These are phyloP conservation scores for Halcyon chelicuti DNA, from an alignment of 2,797 vertebrate species.

Conservation along the genomic window DNA sequence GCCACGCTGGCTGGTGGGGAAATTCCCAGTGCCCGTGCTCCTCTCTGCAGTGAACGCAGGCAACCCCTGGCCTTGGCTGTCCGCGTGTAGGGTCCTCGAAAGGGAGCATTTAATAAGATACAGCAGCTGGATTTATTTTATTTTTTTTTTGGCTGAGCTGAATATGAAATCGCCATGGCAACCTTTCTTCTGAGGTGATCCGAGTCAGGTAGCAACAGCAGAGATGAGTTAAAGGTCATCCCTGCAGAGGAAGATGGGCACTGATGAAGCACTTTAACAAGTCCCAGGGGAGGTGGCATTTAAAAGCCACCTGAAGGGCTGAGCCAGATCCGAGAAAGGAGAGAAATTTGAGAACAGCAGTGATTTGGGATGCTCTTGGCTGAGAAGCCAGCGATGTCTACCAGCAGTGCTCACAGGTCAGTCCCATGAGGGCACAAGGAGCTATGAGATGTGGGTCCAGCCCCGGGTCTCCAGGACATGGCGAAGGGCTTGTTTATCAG, in stretches of 20 bases:
- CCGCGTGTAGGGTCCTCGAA: conserved; percentile 42
- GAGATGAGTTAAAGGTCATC: conserved; percentile 79
- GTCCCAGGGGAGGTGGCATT: conserved; percentile 68
- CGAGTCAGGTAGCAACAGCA: conserved; percentile 77
- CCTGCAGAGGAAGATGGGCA: conserved; percentile 68
- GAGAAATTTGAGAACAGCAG: not conserved
- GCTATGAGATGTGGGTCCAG: not conserved
- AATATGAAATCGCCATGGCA: conserved; percentile 79
- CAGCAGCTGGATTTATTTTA: conserved; percentile 51
- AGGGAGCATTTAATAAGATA: conserved; percentile 78
- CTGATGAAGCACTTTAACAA: conserved; percentile 78
- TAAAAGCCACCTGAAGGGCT: conserved; percentile 47
- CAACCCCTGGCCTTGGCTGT: not conserved
- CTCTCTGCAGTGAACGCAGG: not conserved
- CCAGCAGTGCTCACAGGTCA: not conserved
- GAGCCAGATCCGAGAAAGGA: not conserved
- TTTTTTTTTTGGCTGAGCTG: conserved; percentile 36
- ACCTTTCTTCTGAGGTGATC: conserved; percentile 79
- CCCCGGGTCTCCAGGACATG: not conserved
- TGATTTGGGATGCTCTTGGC: not conserved
- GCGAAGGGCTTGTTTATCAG: not conserved
- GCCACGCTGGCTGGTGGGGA: not conserved
- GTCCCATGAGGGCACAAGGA: not conserved
- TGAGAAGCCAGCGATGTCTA: not conserved
- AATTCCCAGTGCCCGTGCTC: not conserved